Evolutionary conservation across 2,888 invertebrate species (phyloP).

Genomic region (Drosophila ezoana): DNA sequence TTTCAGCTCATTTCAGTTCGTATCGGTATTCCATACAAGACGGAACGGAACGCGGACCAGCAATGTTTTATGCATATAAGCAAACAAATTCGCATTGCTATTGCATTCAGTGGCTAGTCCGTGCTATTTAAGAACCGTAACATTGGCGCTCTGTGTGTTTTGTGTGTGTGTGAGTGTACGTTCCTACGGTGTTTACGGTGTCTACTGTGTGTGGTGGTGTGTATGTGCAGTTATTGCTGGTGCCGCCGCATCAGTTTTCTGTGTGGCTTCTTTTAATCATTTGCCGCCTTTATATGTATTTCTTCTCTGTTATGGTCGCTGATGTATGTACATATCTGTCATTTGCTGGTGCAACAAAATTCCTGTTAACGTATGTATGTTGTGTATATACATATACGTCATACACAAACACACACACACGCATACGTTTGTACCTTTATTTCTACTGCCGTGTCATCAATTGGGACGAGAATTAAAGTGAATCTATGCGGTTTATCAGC

Average conservation of each 20-base stretch:
- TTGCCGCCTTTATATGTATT: conserved; percentile 38
- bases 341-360: conserved; percentile 31
- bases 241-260: conserved; percentile 35
- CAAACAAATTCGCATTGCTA: conserved; percentile 38
- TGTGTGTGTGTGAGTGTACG: conserved; percentile 15
- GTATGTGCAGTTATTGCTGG: conserved; percentile 21
- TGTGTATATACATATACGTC: conserved; percentile 1
- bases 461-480: not conserved
- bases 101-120: conserved; percentile 31
- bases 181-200: not conserved
- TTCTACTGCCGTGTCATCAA: conserved; percentile 11
- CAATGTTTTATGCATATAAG: conserved; percentile 30
- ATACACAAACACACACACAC: not conserved
- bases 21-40: conserved; percentile 67
- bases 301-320: conserved; percentile 27
- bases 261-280: conserved; percentile 64
- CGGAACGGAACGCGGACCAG: conserved; percentile 41
- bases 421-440: not conserved
- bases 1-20: conserved; percentile 63
- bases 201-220: conserved; percentile 6
- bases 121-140: conserved; percentile 58
- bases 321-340: conserved; percentile 27
- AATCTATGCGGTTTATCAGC: conserved; percentile 24
- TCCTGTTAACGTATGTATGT: conserved; percentile 24
- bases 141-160: conserved; percentile 34